Conservation (phyloP, 30 jellyfish, hydroid and myxozoan species). For the Nemopilema nomurai region DNA sequence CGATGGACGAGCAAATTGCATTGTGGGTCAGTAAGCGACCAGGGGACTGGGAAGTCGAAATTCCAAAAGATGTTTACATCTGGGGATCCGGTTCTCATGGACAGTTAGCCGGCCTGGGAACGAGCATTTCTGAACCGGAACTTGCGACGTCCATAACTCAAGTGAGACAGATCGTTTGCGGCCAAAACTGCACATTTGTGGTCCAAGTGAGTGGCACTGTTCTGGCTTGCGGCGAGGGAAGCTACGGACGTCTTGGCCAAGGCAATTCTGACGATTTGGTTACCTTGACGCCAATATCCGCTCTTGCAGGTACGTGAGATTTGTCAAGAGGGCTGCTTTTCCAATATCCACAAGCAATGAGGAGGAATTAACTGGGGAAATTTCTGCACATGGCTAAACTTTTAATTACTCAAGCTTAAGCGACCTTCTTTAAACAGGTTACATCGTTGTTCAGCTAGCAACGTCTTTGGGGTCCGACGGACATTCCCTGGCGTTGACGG, state of each 20-base stretch:
- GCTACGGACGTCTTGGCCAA: constrained; percentile 91
- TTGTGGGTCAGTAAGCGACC: constrained; percentile 78
- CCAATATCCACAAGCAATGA: too few relatives aligned
- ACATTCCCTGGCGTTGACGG: constrained; percentile 90
- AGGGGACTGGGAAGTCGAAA: constrained; percentile 85
- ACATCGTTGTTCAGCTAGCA: constrained; percentile 79
- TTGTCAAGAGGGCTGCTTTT: neutral
- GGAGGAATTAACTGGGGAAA: too few relatives aligned
- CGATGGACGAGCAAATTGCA: constrained; percentile 82
- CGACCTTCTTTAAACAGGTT: constrained; percentile 40
- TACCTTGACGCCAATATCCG: constrained; percentile 64
- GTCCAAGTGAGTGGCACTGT: constrained; percentile 81
- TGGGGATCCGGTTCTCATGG: constrained; percentile 96
- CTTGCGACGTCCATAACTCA: constrained; percentile 56
- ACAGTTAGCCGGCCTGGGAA: constrained; percentile 79
- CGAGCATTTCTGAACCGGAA: constrained; percentile 57
- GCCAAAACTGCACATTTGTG: constrained; percentile 91
- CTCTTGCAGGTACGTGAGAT: constrained; percentile 70
- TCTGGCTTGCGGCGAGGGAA: constrained; percentile 93
- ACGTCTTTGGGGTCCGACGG: constrained; percentile 93
- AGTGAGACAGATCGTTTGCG: constrained; percentile 89
- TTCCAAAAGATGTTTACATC: constrained; percentile 65
- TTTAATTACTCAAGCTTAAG: too few relatives aligned
- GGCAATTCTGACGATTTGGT: constrained; percentile 92
- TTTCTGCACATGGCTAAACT: too few relatives aligned